A percentile compares a stretch with the other conserved stretches of the same genome.
Conservation (phyloP, 2,797 vertebrate genomes). For the Leuciscus waleckii region DNA sequence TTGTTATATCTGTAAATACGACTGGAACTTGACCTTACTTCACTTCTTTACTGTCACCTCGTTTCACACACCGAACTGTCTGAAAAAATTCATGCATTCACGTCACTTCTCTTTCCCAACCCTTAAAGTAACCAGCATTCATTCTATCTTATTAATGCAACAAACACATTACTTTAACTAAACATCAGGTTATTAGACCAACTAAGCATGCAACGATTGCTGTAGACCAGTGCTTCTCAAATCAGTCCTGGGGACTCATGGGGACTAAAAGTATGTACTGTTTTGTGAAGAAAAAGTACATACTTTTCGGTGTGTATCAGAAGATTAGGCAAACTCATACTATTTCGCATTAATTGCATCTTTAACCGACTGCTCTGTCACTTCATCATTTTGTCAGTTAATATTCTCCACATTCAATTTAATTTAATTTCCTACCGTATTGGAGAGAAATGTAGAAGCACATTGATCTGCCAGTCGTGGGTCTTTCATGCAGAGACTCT, state of each 20-base stretch:
- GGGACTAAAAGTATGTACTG: neutral
- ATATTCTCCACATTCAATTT: neutral
- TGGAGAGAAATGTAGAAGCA: no score
- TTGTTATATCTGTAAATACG: no score
- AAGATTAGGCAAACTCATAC: neutral
- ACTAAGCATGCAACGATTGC: neutral
- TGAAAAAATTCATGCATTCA: no score
- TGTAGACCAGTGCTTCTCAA: neutral
- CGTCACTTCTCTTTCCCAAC: no score
- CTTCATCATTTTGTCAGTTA: neutral
- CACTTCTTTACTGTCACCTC: neutral
- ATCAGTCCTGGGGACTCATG: neutral
- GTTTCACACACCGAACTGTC: no score
- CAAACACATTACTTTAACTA: neutral
- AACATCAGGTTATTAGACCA: neutral
- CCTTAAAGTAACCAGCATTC: no score
- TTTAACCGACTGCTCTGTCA: neutral
- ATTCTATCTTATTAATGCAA: neutral
- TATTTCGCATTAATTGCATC: neutral
- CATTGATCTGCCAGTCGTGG: neutral
- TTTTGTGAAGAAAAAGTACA: neutral
- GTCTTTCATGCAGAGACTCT: neutral
- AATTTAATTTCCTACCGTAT: neutral
- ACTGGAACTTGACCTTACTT: no score
- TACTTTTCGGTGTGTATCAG: neutral